Evolutionary conservation across 2,888 invertebrate genomes (phyloP).

Genomic region (Erebia palarica): DNA sequence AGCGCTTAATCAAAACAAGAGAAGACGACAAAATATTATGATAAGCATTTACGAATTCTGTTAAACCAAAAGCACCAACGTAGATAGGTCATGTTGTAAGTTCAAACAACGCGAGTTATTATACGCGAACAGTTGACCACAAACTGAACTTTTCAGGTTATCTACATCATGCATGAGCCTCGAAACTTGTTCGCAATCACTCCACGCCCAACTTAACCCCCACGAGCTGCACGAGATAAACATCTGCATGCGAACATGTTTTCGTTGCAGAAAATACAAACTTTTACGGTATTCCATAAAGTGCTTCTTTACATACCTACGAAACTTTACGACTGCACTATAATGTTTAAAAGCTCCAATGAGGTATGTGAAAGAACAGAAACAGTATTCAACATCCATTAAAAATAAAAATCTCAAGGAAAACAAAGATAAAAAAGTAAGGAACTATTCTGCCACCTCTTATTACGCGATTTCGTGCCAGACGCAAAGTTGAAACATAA

Average conservation of each 20-base stretch:
- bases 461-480: too few relatives aligned
- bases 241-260: conserved; percentile 8
- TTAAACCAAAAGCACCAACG: too few relatives aligned
- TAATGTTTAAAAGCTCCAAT: background rate
- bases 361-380: background rate
- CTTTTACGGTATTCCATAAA: conserved; percentile 13
- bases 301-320: background rate
- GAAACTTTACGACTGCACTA: conserved; percentile 11
- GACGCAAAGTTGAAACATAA: too few relatives aligned
- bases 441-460: too few relatives aligned
- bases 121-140: background rate
- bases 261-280: conserved; percentile 11
- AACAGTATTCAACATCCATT: background rate
- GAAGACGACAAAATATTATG: too few relatives aligned
- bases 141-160: background rate
- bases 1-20: too few relatives aligned
- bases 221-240: conserved; percentile 19
- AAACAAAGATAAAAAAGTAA: too few relatives aligned
- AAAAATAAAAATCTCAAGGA: too few relatives aligned
- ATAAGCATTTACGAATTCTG: too few relatives aligned
- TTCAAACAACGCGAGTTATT: too few relatives aligned
- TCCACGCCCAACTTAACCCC: conserved; percentile 25
- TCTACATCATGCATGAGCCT: conserved; percentile 4
- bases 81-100: too few relatives aligned
- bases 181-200: conserved; percentile 21